These are phyloP conservation scores for Pelosia muscerda DNA, from an alignment of 2,888 invertebrate species.

Conservation along the genomic window DNA sequence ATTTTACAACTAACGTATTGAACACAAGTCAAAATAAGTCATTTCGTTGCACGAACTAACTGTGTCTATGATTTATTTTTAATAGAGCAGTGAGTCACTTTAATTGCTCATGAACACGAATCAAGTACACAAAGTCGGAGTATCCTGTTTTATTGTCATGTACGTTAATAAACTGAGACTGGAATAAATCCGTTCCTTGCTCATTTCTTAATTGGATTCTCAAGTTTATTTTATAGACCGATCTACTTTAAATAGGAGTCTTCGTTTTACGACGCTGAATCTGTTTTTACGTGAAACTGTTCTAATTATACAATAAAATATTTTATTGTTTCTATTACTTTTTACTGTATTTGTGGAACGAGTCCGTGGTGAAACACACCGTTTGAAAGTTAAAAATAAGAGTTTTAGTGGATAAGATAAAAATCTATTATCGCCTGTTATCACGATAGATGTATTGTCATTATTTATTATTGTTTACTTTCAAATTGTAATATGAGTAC, in stretches of 20 bases:
- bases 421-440: no score
- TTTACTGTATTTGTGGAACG: conserved; percentile 34
- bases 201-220: conserved; percentile 84
- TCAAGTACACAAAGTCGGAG: conserved; percentile 60
- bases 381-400: conserved; percentile 11
- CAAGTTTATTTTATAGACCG: conserved; percentile 81
- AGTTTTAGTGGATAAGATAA: no score
- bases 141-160: conserved; percentile 72
- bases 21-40: conserved; percentile 2
- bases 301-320: conserved; percentile 56
- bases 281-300: conserved; percentile 63
- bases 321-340: conserved; percentile 55
- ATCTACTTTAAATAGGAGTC: conserved; percentile 74
- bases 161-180: conserved; percentile 76
- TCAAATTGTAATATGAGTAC: no score
- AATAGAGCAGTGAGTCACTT: conserved; percentile 47
- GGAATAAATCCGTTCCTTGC: conserved; percentile 76
- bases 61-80: conserved; percentile 26
- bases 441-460: no score
- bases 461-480: no score
- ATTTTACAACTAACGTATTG: neutral
- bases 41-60: conserved; percentile 17
- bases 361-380: conserved; percentile 19
- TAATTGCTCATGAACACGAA: conserved; percentile 57
- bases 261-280: conserved; percentile 75